phyloP scores from a whole-genome alignment of 2,888 invertebrate species.

The Antheraea yamamai region DNA sequence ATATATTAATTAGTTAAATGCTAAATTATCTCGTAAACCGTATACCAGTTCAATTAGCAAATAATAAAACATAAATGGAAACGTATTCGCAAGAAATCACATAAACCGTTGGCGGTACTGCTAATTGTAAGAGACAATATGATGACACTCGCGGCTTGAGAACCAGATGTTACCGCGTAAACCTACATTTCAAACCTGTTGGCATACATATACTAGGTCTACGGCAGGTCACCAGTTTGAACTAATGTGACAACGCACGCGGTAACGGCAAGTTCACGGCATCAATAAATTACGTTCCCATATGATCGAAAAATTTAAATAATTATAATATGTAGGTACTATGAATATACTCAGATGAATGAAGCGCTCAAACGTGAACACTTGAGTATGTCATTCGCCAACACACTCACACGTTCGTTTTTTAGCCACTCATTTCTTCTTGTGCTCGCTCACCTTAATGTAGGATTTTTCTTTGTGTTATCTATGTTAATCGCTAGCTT shows the following conservation, averaged over 20 bases:
- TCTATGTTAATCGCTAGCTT: neutral
- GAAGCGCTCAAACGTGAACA: neutral
- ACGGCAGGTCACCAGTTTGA: conserved; percentile 10
- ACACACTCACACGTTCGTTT: neutral
- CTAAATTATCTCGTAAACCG: neutral
- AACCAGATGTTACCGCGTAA: conserved; percentile 58
- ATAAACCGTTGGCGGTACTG: conserved; percentile 59
- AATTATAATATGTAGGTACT: neutral
- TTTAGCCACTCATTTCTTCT: neutral
- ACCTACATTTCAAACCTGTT: conserved; percentile 72
- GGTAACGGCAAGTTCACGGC: neutral
- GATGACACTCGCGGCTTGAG: conserved; percentile 52
- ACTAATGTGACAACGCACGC: neutral
- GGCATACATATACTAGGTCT: conserved; percentile 58
- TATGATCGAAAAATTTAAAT: too few relatives aligned
- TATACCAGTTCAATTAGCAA: neutral
- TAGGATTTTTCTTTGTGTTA: neutral
- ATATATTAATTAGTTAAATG: neutral
- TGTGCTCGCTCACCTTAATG: neutral
- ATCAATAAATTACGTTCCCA: neutral
- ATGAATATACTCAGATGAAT: neutral
- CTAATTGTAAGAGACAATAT: conserved; percentile 68
- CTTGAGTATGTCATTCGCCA: neutral
- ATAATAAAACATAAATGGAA: conserved; percentile 12
- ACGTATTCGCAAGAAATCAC: conserved; percentile 58